Evolutionary conservation across 2,797 vertebrate species (phyloP), one percentile per base, ranked within the genome.

Genomic region (Sylvilagus floridanus): DNA sequence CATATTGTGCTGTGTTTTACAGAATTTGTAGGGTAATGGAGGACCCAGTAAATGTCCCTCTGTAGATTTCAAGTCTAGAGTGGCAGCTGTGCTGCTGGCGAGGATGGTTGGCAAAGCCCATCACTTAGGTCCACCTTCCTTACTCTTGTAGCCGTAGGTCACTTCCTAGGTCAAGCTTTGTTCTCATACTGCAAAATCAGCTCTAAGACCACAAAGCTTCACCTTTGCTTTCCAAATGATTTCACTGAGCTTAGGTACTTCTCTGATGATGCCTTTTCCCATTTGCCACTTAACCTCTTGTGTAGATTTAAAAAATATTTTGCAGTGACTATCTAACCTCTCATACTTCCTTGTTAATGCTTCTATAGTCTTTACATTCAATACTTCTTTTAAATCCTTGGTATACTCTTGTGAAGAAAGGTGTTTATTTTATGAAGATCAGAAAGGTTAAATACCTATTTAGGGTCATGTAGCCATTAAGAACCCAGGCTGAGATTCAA

Each of bases 361-460:
- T 85, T 93, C 47, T 5, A 24, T 92, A 85, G 77, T n/a, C 14
- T 68, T 92, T 77, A 75, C 83, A 13, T 66, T 91, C 0, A 63
- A 35, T 37, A 62, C 75, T 8, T 92, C n/a, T 54, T 84, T 69
- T 76, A 50, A 77, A 85, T 62, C 12, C 5, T 84, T 30, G 76
- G 14, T 35, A 42, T 68, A 68, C 57, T 87, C 19, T 35, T 71
- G 13, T 52, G 32, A 83, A 69, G 8, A n/a, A 77, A 75, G 21
- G 32, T 65, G 6, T 62, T 72, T 88, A 81, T 88, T 81, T 94
- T 37, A 62, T 22, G 1, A 62, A 30, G 2, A 60, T 88, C 50
- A 79, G 21, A 75, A 71, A 78, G 14, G 16, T 47, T 52, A 79
- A 37, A 72, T 69, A 32, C 6, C 24, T 66, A 81, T 52, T 22